Evolutionary conservation across 1,140 invertebrate genomes (phyloP).

Genomic region (Tenebrio molitor): DNA sequence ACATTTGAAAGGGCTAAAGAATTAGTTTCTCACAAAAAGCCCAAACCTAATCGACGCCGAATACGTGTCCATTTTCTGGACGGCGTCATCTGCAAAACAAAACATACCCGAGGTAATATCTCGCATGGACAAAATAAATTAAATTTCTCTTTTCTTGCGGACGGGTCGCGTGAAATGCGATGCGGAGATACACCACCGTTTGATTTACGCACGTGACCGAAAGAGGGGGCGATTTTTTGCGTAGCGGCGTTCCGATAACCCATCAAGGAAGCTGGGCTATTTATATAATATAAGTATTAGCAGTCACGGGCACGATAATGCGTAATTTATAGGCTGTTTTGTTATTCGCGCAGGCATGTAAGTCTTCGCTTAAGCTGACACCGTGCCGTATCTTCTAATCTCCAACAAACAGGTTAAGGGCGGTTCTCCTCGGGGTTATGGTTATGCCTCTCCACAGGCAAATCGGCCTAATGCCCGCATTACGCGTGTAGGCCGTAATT

Average conservation of each 20-base stretch:
- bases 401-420: constrained; percentile 56
- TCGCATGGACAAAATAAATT: too few species aligned
- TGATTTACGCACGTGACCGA: constrained; percentile 6
- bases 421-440: constrained; percentile 14
- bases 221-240: constrained; percentile 19
- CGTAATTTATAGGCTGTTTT: constrained; percentile 58
- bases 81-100: too few species aligned
- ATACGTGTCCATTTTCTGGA: too few species aligned
- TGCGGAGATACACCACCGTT: not conserved
- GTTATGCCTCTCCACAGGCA: constrained; percentile 26
- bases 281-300: constrained; percentile 48
- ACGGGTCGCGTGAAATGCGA: not conserved
- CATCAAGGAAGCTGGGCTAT: constrained; percentile 36
- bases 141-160: too few species aligned
- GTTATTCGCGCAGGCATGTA: constrained; percentile 55
- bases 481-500: constrained; percentile 10
- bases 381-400: constrained; percentile 60
- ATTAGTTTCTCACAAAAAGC: constrained; percentile 10
- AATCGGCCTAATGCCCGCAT: constrained; percentile 27
- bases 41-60: constrained; percentile 3
- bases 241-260: constrained; percentile 5
- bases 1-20: not conserved
- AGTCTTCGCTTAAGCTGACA: constrained; percentile 55
- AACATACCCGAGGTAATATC: too few species aligned
- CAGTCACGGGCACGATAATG: constrained; percentile 53